Conservation (phyloP, 2,888 invertebrate genomes). For the Ptycholaimellus sp. region DNA sequence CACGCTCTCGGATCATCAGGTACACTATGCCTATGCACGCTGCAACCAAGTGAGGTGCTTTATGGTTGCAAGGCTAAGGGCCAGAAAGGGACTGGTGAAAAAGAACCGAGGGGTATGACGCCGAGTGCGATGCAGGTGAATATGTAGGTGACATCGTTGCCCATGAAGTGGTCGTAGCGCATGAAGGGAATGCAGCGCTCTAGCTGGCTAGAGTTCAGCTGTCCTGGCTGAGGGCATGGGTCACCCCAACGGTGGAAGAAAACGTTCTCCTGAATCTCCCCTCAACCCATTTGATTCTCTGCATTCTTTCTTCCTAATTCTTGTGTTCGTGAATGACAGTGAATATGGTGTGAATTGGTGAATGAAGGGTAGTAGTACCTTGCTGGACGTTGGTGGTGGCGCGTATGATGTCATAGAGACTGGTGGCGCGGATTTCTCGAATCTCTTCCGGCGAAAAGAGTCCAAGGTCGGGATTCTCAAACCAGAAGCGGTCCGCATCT, state of each 20-base stretch:
- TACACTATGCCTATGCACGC: slow-evolving; percentile 71
- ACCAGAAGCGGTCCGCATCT: slow-evolving; percentile 47
- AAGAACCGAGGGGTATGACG: slow-evolving; percentile 53
- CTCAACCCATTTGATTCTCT: no score
- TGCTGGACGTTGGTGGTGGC: slow-evolving; percentile 56
- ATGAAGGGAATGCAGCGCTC: slow-evolving; percentile 67
- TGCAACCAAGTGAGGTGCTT: no score
- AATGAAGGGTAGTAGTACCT: neutral
- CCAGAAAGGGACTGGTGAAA: slow-evolving; percentile 29
- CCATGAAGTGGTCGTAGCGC: slow-evolving; percentile 61
- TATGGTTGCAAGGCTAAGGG: slow-evolving; percentile 52
- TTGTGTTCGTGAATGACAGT: neutral
- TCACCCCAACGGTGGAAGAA: slow-evolving; percentile 35
- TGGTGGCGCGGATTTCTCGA: slow-evolving; percentile 49
- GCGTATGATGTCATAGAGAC: slow-evolving; percentile 64
- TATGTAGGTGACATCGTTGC: slow-evolving; percentile 87
- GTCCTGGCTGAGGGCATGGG: slow-evolving; percentile 73
- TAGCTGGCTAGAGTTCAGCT: slow-evolving; percentile 40
- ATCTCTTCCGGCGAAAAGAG: slow-evolving; percentile 70
- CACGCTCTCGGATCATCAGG: slow-evolving; percentile 43
- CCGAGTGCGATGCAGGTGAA: slow-evolving; percentile 71
- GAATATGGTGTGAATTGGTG: neutral
- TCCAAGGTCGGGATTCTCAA: slow-evolving; percentile 34
- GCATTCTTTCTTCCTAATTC: neutral
- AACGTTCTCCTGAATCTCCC: no score